These are phyloP conservation scores for Temnothorax ravouxi DNA, from an alignment of 2,888 invertebrate species.

Conservation along the genomic window DNA sequence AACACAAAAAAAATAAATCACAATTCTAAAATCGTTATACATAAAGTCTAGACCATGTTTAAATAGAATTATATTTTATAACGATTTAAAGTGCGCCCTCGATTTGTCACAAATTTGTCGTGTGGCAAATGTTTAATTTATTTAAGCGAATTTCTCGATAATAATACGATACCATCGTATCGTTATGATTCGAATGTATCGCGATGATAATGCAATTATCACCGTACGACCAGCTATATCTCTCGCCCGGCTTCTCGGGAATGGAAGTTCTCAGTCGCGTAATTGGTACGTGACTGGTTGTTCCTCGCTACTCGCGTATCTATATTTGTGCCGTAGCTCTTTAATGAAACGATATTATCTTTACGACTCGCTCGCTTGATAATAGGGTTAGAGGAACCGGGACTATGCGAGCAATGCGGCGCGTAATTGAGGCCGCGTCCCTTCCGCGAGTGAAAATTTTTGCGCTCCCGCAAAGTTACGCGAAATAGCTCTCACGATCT, in stretches of 20 bases:
- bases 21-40: background rate
- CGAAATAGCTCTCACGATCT: conserved; percentile 52
- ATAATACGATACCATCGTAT: conserved; percentile 24
- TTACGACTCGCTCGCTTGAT: conserved; percentile 60
- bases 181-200: conserved; percentile 35
- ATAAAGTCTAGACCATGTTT: background rate
- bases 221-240: conserved; percentile 44
- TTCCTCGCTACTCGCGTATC: conserved; percentile 56
- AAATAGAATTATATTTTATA: background rate
- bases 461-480: conserved; percentile 18
- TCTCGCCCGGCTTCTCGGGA: conserved; percentile 34
- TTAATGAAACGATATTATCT: conserved; percentile 62
- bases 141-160: conserved; percentile 23
- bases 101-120: background rate
- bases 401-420: conserved; percentile 51
- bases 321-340: conserved; percentile 57
- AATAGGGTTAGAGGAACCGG: conserved; percentile 46
- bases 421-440: conserved; percentile 52
- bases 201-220: conserved; percentile 49
- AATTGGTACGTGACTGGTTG: conserved; percentile 47
- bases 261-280: conserved; percentile 44
- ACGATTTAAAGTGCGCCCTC: background rate
- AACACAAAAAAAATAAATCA: background rate
- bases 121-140: conserved; percentile 17
- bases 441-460: conserved; percentile 51